Evolutionary conservation across 1,140 invertebrate genomes (phyloP).

Genomic region (Tetraneura akinire): DNA sequence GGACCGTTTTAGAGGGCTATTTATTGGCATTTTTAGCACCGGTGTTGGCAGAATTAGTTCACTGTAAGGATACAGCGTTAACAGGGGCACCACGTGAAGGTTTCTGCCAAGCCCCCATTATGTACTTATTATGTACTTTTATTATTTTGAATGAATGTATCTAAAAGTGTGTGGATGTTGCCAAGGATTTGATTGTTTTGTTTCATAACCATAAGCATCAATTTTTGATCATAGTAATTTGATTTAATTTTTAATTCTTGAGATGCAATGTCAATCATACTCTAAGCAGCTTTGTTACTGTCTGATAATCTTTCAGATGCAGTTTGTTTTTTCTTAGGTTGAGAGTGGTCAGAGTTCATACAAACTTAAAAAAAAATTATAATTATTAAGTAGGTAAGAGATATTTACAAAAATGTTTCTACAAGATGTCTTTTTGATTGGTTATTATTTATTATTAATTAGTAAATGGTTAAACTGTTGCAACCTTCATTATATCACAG

Average conservation of each 20-base stretch:
- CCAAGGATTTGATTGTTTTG: background rate
- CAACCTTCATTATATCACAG: too few species aligned
- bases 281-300: background rate
- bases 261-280: background rate
- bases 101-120: slow-evolving; percentile 5
- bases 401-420: background rate
- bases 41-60: slow-evolving; percentile 47
- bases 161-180: background rate
- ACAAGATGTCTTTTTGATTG: too few species aligned
- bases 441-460: too few species aligned
- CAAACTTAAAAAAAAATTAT: background rate
- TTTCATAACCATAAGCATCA: background rate
- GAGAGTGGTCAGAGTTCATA: background rate
- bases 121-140: too few species aligned
- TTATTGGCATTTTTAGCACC: slow-evolving; percentile 31
- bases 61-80: slow-evolving; percentile 29
- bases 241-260: background rate
- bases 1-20: slow-evolving; percentile 20
- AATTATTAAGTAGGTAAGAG: background rate
- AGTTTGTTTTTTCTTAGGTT: background rate
- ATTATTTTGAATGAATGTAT: background rate
- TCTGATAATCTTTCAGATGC: background rate
- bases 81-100: slow-evolving; percentile 28
- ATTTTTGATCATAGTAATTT: slow-evolving; percentile 9
- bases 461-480: too few species aligned